Base-by-base conservation (phyloP, 2,797 vertebrate genomes). In the Hypotaenidia okinawae region DNA sequence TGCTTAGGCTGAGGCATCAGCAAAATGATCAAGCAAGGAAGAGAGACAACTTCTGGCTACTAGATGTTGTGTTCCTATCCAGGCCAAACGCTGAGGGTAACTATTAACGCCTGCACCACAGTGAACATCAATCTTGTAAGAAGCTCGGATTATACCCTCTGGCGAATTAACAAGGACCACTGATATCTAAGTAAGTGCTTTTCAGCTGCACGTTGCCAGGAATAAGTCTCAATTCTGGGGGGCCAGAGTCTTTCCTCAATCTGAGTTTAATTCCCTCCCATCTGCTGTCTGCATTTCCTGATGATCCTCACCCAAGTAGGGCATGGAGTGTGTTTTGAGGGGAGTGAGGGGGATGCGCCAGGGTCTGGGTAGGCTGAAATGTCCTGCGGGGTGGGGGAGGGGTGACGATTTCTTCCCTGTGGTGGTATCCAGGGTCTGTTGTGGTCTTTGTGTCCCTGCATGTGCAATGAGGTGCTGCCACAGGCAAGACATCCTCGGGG, bases 241-340 rank as follows among this genome's bases (percentile, higher is more conserved):
- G 91, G 66, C 77, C 78, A 62, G 94, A 77, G 74, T 95, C 93
- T 96, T 89, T 97, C 94, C 81, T 97, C 95, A 96, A 81, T 97
- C 95, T 94, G 68, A 92, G 93, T 96, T 97, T 98, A 98, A 97
- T 98, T 97, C 97, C 90, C 84, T 95, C 84, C 97, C 98, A 98
- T 98, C 98, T 98, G 97, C 97, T 96, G 94, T 97, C 97, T 97
- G 95, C 84, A 67, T 96, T 97, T 97, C 94, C 95, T 13, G 95
- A 94, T 5, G 55, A 94, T 97, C 94, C 94, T 97, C 19, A 0
- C 90, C 93, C 98, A 97, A 97, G 97, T 97, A 98, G 97, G 97
- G 91, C 92, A 94, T 7, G 19, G 35, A 0, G 0, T 43, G 90
- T 51, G 41, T 84, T 95, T 90, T 81, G 59, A 87, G 75, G 63